Evolutionary conservation across 2,888 invertebrate genomes (phyloP), one percentile per base, ranked within the genome.

Genomic region (Tetropium fuscum): DNA sequence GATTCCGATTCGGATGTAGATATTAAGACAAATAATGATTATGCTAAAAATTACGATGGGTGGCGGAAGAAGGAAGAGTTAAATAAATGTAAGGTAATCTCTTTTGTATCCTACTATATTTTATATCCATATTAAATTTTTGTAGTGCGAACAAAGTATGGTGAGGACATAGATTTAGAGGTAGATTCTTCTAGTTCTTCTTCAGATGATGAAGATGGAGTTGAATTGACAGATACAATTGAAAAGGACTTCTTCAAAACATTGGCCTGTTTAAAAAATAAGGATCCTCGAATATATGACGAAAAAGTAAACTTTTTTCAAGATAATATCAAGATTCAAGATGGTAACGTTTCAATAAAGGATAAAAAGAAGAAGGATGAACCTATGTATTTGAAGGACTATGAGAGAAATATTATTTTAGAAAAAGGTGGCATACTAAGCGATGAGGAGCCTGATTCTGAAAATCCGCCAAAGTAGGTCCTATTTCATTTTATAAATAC

Each of bases 201-300:
- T 22, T 89, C 88, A 22, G 89, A 90, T 71, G 90, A 89, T 55
- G 87, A 87, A 71, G 88, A 86, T 66, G 86, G 83, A 47, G 80
- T 81, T 69, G 84, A 87, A 80, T 69, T 90, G 79, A 81, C 88
- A 0, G 86, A 89, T 71, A 86, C 89, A 66, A 83, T 90, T 41
- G 97, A 98, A 75, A 89, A 91, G 68, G 90, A 93, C 66, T 98
- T 98, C 81, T 88, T 94, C 36, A 92, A 92, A 81, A 92, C 97
- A 0, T 83, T 97, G 1, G 86, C 95, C 0, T 89, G 89, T 47
- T 81, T 98, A 40, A 97, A 97, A 79, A 92, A 88, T 40, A 94
- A 93, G 76, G 94, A 97, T 83, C 94, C 97, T 0, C 86, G 87
- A 69, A 96, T 97, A 64, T 98, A 98, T 80, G 89, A 97, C 75